Evolutionary conservation across 2,113 vertebrate genomes (phyloP).

Genomic region (Pomatostomus ruficeps): DNA sequence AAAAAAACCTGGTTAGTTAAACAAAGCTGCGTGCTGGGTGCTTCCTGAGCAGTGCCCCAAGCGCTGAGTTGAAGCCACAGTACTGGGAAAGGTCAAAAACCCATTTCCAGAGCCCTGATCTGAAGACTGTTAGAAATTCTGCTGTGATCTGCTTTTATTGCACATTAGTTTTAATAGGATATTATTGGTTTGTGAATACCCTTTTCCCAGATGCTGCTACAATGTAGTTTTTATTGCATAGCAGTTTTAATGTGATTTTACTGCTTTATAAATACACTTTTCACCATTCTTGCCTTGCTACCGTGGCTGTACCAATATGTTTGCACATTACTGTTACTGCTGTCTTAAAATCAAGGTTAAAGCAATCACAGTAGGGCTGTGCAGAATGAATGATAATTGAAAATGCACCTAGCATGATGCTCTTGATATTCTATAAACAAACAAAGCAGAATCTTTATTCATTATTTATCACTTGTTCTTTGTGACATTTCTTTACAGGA

Average conservation of each 20-base stretch:
- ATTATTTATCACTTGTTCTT: slow-evolving; percentile 28
- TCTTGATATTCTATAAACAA: slow-evolving; percentile 25
- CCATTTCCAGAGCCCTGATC: neutral
- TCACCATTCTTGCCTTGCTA: neutral
- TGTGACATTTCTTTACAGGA: neutral
- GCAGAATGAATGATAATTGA: neutral
- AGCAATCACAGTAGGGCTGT: slow-evolving; percentile 16
- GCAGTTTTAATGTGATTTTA: slow-evolving; percentile 40
- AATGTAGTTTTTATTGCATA: slow-evolving; percentile 2
- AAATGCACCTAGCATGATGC: slow-evolving; percentile 5
- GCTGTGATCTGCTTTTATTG: neutral
- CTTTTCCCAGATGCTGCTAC: slow-evolving; percentile 32
- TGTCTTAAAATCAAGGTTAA: slow-evolving; percentile 56
- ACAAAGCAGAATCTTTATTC: slow-evolving; percentile 7
- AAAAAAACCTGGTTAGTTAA: neutral
- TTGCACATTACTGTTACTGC: neutral
- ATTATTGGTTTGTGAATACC: slow-evolving; percentile 42
- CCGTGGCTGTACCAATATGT: neutral
- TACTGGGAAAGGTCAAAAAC: neutral
- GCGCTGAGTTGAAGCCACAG: neutral
- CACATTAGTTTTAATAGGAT: slow-evolving; percentile 22
- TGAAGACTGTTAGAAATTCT: neutral
- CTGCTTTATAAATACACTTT: slow-evolving; percentile 40
- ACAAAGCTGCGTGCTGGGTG: neutral
- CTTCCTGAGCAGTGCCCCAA: neutral